Conservation (phyloP, 2,113 vertebrate species). For the Piprites chloris region DNA sequence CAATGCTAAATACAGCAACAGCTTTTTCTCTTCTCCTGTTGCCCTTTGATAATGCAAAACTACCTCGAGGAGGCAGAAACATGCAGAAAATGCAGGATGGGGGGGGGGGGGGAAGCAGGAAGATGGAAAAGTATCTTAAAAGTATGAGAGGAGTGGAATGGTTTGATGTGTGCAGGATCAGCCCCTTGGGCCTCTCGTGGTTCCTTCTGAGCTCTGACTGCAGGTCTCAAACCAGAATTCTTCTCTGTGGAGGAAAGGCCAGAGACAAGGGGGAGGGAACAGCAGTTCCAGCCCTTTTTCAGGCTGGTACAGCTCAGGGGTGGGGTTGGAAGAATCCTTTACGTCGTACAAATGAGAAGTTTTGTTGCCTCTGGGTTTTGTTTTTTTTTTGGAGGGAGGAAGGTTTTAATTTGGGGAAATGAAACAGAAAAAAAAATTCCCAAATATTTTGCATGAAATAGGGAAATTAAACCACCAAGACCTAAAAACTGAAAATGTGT, state of each 20-base stretch:
- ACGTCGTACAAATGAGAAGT: rapidly evolving
- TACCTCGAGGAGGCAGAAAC: slow-evolving; percentile 27
- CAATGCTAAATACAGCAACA: slow-evolving; percentile 50
- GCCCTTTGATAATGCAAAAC: slow-evolving; percentile 53
- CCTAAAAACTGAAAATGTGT: not conserved
- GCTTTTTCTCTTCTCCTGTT: slow-evolving; percentile 5
- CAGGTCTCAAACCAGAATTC: not conserved
- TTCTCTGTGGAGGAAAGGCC: not conserved
- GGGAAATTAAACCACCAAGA: not conserved
- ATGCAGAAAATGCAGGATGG: slow-evolving; percentile 24
- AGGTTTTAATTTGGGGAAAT: not conserved
- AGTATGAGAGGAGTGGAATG: not conserved
- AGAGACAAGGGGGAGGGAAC: not conserved
- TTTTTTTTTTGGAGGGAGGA: too few species aligned
- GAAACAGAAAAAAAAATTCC: not conserved
- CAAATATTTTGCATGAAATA: not conserved
- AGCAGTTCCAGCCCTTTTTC: not conserved
- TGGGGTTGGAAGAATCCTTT: not conserved
- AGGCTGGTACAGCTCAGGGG: not conserved
- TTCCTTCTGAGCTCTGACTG: not conserved
- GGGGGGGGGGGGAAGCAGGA: not conserved
- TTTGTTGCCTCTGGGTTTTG: not conserved
- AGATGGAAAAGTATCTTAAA: not conserved
- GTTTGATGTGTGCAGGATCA: not conserved
- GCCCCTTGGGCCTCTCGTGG: not conserved